These are phyloP conservation scores for Boloria selene DNA, from an alignment of 2,888 invertebrate genomes.

Conservation along the genomic window DNA sequence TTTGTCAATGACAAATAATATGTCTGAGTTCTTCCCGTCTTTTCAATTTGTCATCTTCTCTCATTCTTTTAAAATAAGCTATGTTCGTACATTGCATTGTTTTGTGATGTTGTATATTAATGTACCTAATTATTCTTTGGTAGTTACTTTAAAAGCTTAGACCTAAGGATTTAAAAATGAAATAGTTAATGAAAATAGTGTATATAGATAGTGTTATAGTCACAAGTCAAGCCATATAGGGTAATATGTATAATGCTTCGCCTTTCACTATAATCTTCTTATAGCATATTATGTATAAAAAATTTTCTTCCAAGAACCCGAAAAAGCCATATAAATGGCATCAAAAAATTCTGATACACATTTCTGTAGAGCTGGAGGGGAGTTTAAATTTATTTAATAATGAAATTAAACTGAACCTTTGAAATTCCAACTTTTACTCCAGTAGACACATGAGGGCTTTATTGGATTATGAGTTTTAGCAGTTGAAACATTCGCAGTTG, in stretches of 20 bases:
- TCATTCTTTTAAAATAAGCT: neutral
- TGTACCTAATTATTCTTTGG: too few relatives aligned
- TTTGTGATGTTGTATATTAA: neutral
- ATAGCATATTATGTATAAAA: slow-evolving; percentile 10
- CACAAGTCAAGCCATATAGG: slow-evolving; percentile 11
- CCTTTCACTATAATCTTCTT: slow-evolving; percentile 25
- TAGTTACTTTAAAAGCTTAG: too few relatives aligned
- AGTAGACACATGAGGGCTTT: slow-evolving; percentile 60
- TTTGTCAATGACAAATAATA: slow-evolving; percentile 27
- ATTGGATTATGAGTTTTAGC: slow-evolving; percentile 76
- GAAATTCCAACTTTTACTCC: slow-evolving; percentile 51
- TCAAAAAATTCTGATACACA: neutral
- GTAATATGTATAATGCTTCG: slow-evolving; percentile 12
- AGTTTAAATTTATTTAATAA: slow-evolving; percentile 30
- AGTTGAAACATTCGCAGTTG: slow-evolving; percentile 65
- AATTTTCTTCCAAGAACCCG: slow-evolving; percentile 4
- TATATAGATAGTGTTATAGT: neutral
- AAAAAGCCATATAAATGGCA: slow-evolving; percentile 16
- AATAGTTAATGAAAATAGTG: neutral
- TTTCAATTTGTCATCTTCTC: slow-evolving; percentile 1
- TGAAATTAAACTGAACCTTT: slow-evolving; percentile 35
- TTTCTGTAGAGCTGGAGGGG: slow-evolving; percentile 1
- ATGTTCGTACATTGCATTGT: neutral
- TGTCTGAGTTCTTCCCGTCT: slow-evolving; percentile 2
- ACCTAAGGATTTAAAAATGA: too few relatives aligned